A percentile compares a stretch with the other conserved stretches of the same genome.
Conservation (phyloP, 2,888 invertebrate species). For the Metopia argyrocephala region DNA sequence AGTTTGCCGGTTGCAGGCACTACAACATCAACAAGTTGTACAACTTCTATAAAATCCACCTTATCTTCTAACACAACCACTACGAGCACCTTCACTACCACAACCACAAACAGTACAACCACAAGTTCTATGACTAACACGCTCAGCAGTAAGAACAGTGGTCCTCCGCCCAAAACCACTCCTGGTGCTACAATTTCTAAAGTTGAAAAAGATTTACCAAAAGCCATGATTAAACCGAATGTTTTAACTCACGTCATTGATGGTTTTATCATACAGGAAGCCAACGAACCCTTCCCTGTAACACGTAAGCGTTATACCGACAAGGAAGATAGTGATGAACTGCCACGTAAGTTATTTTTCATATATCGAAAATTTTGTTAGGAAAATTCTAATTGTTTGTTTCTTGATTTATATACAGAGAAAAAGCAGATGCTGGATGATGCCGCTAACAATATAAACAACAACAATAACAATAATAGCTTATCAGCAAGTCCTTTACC, state of each 20-base stretch:
- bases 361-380: not conserved
- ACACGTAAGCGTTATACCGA: conserved; percentile 82
- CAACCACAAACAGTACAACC: conserved; percentile 39
- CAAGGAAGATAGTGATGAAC: conserved; percentile 84
- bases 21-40: conserved; percentile 20
- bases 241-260: conserved; percentile 97
- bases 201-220: conserved; percentile 82
- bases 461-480: conserved; percentile 45
- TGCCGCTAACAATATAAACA: conserved; percentile 46
- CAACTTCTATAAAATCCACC: conserved; percentile 31
- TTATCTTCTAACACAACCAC: conserved; percentile 33
- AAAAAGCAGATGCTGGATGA: conserved; percentile 75
- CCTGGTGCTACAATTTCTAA: conserved; percentile 72
- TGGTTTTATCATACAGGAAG: conserved; percentile 97
- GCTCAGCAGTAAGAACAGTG: conserved; percentile 50
- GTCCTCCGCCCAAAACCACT: conserved; percentile 69
- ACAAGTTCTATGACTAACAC: conserved; percentile 1
- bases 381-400: conserved; percentile 13
- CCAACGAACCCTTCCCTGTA: conserved; percentile 93
- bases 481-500: conserved; percentile 64
- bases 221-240: conserved; percentile 96
- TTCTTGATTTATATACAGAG: conserved; percentile 68
- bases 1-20: conserved; percentile 21
- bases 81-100: conserved; percentile 32
- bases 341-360: conserved; percentile 83